phyloP scores from a whole-genome alignment of 2,888 invertebrate species.

The Capitulum mitella region DNA sequence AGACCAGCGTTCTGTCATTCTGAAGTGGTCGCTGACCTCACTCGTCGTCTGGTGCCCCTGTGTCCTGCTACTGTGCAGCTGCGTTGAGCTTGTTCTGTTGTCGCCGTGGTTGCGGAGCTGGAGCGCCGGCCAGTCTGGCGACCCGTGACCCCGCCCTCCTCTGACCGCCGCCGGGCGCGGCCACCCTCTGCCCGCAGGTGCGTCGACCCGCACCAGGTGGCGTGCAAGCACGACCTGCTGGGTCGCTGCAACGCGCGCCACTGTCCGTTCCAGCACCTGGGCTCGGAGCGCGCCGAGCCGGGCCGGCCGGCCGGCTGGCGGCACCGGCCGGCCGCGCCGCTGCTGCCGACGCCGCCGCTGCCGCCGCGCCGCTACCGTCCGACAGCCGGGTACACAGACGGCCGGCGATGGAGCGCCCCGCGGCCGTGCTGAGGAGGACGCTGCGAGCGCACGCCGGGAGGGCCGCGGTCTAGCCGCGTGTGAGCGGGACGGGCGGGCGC shows the following conservation, averaged over 20 bases:
- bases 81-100: not conserved
- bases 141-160: not conserved
- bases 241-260: conserved; percentile 37
- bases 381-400: not conserved
- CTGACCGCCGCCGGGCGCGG: not conserved
- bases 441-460: no score
- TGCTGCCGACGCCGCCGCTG: no score
- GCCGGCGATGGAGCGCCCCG: no score
- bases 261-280: conserved; percentile 31
- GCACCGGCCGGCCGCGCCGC: no score
- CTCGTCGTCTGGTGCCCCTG: not conserved
- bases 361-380: not conserved
- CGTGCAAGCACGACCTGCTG: conserved; percentile 37
- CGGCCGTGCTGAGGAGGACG: no score
- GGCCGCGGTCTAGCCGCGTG: no score
- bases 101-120: not conserved
- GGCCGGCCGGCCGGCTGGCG: not conserved
- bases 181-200: not conserved
- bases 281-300: not conserved
- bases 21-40: not conserved
- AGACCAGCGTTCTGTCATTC: not conserved
- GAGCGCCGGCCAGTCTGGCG: not conserved
- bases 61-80: not conserved
- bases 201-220: conserved; percentile 30
- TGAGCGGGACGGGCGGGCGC: no score